A percentile compares a stretch with the other conserved stretches of the same genome.
These are phyloP conservation scores for Eumerus sabulonum DNA, from an alignment of 2,888 invertebrate species.

Conservation along the genomic window DNA sequence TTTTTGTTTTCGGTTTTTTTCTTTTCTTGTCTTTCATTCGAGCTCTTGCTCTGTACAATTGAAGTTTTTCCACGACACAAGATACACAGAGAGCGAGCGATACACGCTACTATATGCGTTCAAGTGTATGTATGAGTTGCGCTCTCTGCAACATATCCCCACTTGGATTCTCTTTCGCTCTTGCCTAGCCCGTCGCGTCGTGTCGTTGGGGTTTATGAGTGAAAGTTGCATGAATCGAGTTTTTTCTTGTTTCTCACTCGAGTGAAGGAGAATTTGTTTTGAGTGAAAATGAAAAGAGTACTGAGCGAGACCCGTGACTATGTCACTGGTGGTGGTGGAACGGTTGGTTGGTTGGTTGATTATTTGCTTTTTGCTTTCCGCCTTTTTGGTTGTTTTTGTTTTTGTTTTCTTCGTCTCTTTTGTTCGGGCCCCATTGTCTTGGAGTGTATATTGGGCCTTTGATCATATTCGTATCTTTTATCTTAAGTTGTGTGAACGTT, in stretches of 20 bases:
- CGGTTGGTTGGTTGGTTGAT: background rate
- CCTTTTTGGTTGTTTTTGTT: no score
- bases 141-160: slow-evolving; percentile 34
- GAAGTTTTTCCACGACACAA: slow-evolving; percentile 51
- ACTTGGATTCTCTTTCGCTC: slow-evolving; percentile 41
- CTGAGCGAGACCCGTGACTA: slow-evolving; percentile 8
- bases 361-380: slow-evolving; percentile 3
- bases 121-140: no score
- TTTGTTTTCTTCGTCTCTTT: slow-evolving; percentile 5
- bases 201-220: slow-evolving; percentile 42
- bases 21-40: slow-evolving; percentile 18
- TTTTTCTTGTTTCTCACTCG: slow-evolving; percentile 38
- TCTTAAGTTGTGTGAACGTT: slow-evolving; percentile 63
- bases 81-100: slow-evolving; percentile 28
- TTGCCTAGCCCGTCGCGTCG: background rate
- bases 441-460: slow-evolving; percentile 43
- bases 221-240: slow-evolving; percentile 30
- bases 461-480: slow-evolving; percentile 62
- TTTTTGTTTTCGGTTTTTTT: no score
- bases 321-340: slow-evolving; percentile 11
- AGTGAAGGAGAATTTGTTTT: slow-evolving; percentile 52
- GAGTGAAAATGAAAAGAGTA: slow-evolving; percentile 42
- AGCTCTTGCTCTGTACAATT: slow-evolving; percentile 49
- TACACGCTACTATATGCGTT: no score
- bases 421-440: slow-evolving; percentile 21